Base-by-base conservation (phyloP, 2,888 invertebrate species). In the Ectemnius lituratus region DNA sequence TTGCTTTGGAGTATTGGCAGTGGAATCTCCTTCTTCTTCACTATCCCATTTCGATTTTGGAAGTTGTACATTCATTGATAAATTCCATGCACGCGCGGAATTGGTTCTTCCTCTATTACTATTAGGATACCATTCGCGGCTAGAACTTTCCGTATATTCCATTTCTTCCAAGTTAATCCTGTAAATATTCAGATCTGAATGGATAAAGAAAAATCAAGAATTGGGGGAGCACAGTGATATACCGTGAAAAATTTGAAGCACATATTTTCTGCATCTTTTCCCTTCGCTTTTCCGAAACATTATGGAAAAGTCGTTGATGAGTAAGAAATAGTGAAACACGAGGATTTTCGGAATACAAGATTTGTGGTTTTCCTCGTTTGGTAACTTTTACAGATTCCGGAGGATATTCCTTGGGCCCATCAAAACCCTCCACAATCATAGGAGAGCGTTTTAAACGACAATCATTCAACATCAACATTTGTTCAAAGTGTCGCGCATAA, bases 1-100 rank as follows among this genome's bases (percentile, higher is more conserved):
- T 61, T 73, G 18, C n/a, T 78, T 74, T 2, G 23, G 66, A 5
- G 16, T 46, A 5, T 37, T 62, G 13, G 52, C 28, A 5, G 77
- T 62, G 8, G 66, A 67, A 2, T 47, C 67, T 8, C 80, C 83
- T 23, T 89, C 89, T 5, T 89, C 87, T 60, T 89, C 90, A 46
- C 89, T 89, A 27, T 91, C 90, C 90, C 90, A 91, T 58, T 88
- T 90, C 4, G 90, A 90, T 64, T 86, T 88, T 0, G 89, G 88
- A 27, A 87, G 81, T 65, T 88, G 85, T 20, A 87, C 80, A 60
- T 79, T 85, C 11, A 81, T 58, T 13, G 85, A 70, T 47, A 82
- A 76, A 49, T 84, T 82, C 72, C 74, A 79, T 0, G 60, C 69
- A 0, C 46, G 4, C 13, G 68, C 47, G 18, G 75, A 73, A n/a